Percentiles rank a stretch among this genome's conserved stretches.
Conservation (phyloP, 2,797 vertebrate genomes). For the Danionella dracula region DNA sequence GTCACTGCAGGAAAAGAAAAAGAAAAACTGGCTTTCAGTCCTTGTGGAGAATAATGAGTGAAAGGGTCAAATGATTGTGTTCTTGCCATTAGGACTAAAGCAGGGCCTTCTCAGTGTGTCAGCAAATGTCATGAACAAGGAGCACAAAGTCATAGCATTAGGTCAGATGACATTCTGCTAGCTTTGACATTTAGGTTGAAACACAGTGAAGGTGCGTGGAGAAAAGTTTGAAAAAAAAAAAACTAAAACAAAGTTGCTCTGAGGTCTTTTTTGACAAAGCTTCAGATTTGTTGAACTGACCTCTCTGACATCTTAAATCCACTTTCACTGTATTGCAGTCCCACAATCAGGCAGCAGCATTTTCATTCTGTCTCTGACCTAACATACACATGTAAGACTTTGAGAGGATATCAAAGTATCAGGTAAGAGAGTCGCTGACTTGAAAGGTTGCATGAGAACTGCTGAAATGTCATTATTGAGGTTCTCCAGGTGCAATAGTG, state of each 20-base stretch:
- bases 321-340: conserved; percentile 26
- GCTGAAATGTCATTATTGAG: conserved; percentile 27
- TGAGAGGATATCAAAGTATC: conserved; percentile 28
- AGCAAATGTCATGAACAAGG: conserved; percentile 37
- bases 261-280: conserved; percentile 27
- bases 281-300: conserved; percentile 27
- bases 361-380: conserved; percentile 15
- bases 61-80: conserved; percentile 27
- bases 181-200: conserved; percentile 39
- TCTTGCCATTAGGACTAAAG: conserved; percentile 8
- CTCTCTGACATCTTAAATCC: conserved; percentile 15
- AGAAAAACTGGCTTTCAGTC: neutral
- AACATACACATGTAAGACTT: neutral
- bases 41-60: conserved; percentile 11
- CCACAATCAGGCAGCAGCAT: conserved; percentile 6
- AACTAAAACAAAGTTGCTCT: conserved; percentile 22
- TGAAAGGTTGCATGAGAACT: neutral
- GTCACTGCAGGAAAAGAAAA: neutral
- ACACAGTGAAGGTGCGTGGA: conserved; percentile 8
- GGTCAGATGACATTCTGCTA: conserved; percentile 31
- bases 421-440: conserved; percentile 6
- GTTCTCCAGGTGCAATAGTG: neutral
- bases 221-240: conserved; percentile 37
- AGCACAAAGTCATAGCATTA: conserved; percentile 18
- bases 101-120: conserved; percentile 12